A percentile compares a stretch with the other conserved stretches of the same genome.
Evolutionary conservation across 2,888 invertebrate genomes (phyloP).

Genomic region (Acheta domesticus): DNA sequence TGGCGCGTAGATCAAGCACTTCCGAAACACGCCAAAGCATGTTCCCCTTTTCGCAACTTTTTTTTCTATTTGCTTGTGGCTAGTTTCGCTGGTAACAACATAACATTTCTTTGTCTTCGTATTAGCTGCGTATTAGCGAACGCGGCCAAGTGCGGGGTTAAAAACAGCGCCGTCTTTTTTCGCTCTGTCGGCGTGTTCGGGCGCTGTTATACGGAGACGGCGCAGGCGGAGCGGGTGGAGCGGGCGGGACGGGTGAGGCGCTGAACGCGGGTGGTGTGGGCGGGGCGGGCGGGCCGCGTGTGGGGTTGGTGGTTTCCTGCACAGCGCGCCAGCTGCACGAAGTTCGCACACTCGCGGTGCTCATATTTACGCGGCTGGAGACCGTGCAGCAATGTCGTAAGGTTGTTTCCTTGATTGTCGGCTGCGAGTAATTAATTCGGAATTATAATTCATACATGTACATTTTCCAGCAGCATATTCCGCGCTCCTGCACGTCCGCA

Average conservation of each 20-base stretch:
- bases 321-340: too few species aligned
- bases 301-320: too few species aligned
- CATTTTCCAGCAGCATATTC: too few species aligned
- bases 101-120: not conserved
- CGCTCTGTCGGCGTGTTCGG: not conserved
- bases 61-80: not conserved
- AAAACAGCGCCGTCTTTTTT: not conserved
- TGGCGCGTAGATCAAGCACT: not conserved
- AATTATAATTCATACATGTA: not conserved
- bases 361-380: not conserved
- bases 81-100: not conserved
- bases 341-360: not conserved
- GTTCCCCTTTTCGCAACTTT: not conserved
- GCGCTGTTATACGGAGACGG: too few species aligned
- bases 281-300: too few species aligned
- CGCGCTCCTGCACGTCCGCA: too few species aligned
- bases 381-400: not conserved
- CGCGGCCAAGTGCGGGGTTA: not conserved
- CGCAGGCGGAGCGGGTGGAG: too few species aligned
- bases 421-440: not conserved
- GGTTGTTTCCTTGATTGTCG: constrained; percentile 11
- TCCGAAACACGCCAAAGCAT: not conserved
- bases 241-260: too few species aligned
- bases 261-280: too few species aligned
- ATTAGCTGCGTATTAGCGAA: not conserved